Percentiles rank a stretch among this genome's conserved stretches.
phyloP scores from a whole-genome alignment of 2,797 vertebrate genomes.

The Presbytis comata region DNA sequence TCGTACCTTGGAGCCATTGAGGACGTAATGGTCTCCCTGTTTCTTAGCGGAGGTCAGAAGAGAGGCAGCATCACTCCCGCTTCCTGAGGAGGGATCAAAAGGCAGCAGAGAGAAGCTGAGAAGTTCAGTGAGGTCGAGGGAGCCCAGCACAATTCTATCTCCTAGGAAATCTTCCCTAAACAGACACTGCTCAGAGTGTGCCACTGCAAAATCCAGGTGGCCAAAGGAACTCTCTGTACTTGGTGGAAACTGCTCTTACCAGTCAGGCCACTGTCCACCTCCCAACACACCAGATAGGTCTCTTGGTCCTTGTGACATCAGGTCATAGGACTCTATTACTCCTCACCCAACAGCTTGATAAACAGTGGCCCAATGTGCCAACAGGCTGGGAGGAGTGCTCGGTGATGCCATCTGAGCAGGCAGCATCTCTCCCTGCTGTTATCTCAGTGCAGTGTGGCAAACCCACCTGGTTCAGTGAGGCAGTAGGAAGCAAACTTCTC shows the following conservation, averaged over 20 bases:
- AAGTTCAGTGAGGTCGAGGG: background rate
- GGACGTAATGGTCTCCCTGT: conserved; percentile 91
- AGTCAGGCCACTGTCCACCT: background rate
- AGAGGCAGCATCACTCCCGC: conserved; percentile 97
- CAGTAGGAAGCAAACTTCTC: conserved; percentile 97
- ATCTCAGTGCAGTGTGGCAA: background rate
- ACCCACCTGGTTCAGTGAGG: conserved; percentile 96
- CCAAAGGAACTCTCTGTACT: background rate
- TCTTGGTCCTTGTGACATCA: background rate
- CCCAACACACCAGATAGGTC: background rate
- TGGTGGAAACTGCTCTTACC: background rate
- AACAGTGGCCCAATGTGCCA: background rate
- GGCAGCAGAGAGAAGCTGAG: background rate
- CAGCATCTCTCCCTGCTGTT: background rate
- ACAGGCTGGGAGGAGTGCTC: rapidly evolving
- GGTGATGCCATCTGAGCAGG: rapidly evolving
- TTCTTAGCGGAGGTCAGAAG: conserved; percentile 91
- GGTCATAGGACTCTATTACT: background rate
- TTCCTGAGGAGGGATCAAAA: conserved; percentile 84
- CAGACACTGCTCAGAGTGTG: background rate
- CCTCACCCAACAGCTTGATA: too few relatives aligned
- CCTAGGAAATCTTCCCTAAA: background rate
- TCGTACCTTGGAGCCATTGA: conserved; percentile 96
- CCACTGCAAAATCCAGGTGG: background rate
- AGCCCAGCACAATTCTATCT: background rate